Evolutionary conservation across 23 tunicate species (phyloP).

Genomic region (Ciona savignyi): DNA sequence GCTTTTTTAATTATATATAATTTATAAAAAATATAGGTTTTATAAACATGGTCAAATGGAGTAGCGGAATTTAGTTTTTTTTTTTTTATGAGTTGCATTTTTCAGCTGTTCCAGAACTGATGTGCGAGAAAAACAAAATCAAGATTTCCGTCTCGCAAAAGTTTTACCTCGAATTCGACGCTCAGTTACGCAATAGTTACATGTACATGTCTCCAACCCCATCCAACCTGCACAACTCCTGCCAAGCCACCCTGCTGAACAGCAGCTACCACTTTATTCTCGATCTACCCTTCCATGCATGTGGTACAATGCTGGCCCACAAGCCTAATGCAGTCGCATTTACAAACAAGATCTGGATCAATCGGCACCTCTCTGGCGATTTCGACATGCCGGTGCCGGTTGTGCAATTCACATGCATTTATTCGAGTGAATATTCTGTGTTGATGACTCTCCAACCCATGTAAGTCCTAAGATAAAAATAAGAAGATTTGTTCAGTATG

Average conservation of each 20-base stretch:
- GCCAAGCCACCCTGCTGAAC: neutral
- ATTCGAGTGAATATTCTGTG: slow-evolving; percentile 2
- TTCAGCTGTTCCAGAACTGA: neutral
- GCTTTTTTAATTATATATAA: too few species aligned
- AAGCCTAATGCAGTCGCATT: neutral
- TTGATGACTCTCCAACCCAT: slow-evolving; percentile 4
- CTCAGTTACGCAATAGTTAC: slow-evolving; percentile 1
- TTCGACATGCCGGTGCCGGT: slow-evolving; percentile 19
- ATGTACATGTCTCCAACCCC: slow-evolving; percentile 6
- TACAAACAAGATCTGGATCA: slow-evolving; percentile 8
- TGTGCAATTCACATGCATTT: slow-evolving; percentile 5
- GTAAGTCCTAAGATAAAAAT: too few species aligned
- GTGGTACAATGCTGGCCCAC: neutral
- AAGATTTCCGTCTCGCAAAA: neutral
- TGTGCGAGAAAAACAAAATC: neutral
- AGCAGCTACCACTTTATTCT: neutral
- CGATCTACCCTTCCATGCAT: neutral
- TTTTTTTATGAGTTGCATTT: too few species aligned
- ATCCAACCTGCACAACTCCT: neutral
- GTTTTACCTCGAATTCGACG: slow-evolving; percentile 8
- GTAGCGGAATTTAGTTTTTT: too few species aligned
- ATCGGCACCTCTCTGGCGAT: neutral
- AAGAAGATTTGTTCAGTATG: too few species aligned
- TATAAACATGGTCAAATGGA: too few species aligned
- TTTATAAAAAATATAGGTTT: too few species aligned